Evolutionary conservation across 2,113 vertebrate species (phyloP), one percentile per base, ranked within the genome.

Genomic region (Mustela nigripes): DNA sequence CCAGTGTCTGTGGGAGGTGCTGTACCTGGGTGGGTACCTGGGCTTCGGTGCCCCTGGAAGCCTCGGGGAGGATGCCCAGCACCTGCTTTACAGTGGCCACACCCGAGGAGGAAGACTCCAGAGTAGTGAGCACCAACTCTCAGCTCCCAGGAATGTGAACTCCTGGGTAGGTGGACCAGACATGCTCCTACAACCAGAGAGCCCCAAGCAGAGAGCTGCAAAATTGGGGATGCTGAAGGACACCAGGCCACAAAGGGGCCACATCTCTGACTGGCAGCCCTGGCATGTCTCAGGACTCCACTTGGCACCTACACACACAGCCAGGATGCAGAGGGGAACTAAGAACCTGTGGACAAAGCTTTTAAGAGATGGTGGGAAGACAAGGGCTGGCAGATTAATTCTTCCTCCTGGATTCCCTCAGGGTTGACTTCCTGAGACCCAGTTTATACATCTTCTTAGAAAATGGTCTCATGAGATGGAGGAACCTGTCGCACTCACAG

Each of bases 161-260:
- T 19, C 42, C 26, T 36, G 62, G 42, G 26, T 42, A 7, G 22
- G 26, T 28, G 26, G 86, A 31, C 18, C 12, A 42, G 21, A 7
- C 5, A 2, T 12, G 83, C 7, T 69, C 24, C 78, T 42, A 26
- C n/a, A 28, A 56, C 21, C 18, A 73, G 50, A 45, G 60, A 82
- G 11, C 12, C 84, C 62, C 5, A 36, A 26, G 31, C 50, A 96
- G 42, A 89, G 28, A 58, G 42, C 56, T 42, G 6, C 36, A 11
- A 84, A 36, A 36, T 18, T 1, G 5, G 2, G 62, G 28, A 19
- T 21, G 11, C 39, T 3, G 39, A 69, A 7, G 31, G 24, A 8
- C 18, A 7, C 42, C 1, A 2, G 24, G 4, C 7, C 45, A 28
- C 11, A n/a, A 1, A 45, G 4, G 6, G 21, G 33, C 56, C 10